Percentiles rank a stretch among this genome's conserved stretches.
These are phyloP conservation scores for Cryptophagus acutangulus DNA, from an alignment of 2,888 invertebrate genomes.

Conservation along the genomic window DNA sequence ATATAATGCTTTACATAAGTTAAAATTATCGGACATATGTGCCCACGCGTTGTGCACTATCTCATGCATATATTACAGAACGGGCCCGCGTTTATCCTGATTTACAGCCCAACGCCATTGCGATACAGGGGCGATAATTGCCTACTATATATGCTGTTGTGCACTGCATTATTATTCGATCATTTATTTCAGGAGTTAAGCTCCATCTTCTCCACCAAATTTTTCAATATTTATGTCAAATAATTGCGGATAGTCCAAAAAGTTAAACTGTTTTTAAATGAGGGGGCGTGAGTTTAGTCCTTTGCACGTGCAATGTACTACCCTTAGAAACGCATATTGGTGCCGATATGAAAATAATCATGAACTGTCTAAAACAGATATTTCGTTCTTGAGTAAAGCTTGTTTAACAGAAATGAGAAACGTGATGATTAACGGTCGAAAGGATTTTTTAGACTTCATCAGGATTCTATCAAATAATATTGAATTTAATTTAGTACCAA, in stretches of 20 bases:
- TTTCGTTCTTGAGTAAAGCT: slow-evolving; percentile 4
- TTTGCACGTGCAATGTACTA: not conserved
- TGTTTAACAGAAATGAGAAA: not conserved
- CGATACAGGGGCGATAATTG: slow-evolving; percentile 29
- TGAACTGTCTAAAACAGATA: slow-evolving; percentile 4
- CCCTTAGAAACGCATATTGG: not conserved
- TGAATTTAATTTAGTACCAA: too few relatives aligned
- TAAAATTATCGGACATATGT: slow-evolving; percentile 43
- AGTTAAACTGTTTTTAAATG: slow-evolving; percentile 3
- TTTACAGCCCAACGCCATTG: slow-evolving; percentile 37
- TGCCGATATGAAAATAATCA: not conserved
- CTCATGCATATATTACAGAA: slow-evolving; percentile 35
- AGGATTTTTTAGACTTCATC: too few relatives aligned
- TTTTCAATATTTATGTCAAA: too few relatives aligned
- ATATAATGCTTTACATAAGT: slow-evolving; percentile 40
- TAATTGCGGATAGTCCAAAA: too few relatives aligned
- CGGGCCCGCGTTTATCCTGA: slow-evolving; percentile 34
- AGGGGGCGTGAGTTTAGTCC: not conserved
- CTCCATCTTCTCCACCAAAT: too few relatives aligned
- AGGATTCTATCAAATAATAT: too few relatives aligned
- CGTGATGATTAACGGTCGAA: not conserved
- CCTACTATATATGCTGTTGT: too few relatives aligned
- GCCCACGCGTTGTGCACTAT: slow-evolving; percentile 35
- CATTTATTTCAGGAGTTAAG: too few relatives aligned
- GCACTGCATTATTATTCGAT: too few relatives aligned